Conservation (phyloP, 2,113 vertebrate genomes). For the Mola mola region DNA sequence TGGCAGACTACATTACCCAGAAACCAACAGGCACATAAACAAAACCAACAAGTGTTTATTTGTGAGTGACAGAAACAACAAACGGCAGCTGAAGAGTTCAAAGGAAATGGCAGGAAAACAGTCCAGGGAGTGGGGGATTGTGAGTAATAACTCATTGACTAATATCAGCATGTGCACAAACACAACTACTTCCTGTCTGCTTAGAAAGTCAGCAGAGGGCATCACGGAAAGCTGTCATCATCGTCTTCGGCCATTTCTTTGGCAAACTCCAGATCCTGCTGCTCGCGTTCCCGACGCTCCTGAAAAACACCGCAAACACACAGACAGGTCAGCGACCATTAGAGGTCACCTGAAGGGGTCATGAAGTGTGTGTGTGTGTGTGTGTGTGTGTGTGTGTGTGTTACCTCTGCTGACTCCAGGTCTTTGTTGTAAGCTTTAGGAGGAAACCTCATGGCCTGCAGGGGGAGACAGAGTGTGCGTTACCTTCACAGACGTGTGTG, state of each 20-base stretch:
- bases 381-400: background rate
- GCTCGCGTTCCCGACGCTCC: conserved; percentile 96
- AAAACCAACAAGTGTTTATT: conserved; percentile 42
- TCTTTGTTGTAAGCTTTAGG: conserved; percentile 99
- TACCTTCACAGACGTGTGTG: background rate
- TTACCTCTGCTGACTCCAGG: conserved; percentile 98
- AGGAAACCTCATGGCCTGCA: conserved; percentile 97
- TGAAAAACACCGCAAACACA: conserved; percentile 64
- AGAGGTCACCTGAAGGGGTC: background rate
- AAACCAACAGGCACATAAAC: conserved; percentile 27
- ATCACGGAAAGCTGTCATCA: conserved; percentile 95
- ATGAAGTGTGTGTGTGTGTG: background rate
- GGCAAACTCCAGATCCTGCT: conserved; percentile 98
- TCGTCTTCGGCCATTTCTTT: conserved; percentile 99
- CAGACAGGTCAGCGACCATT: background rate
- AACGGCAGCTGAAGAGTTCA: no score
- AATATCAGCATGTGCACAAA: background rate
- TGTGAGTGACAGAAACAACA: conserved; percentile 26
- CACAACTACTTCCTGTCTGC: conserved; percentile 33
- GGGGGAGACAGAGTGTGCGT: background rate
- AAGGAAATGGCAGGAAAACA: conserved; percentile 25
- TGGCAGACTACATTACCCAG: conserved; percentile 27
- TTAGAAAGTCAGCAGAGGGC: conserved; percentile 18
- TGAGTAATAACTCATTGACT: conserved; percentile 42
- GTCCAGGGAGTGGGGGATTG: conserved; percentile 17